phyloP scores from a whole-genome alignment of 2,113 vertebrate genomes.

The Dromas ardeola region DNA sequence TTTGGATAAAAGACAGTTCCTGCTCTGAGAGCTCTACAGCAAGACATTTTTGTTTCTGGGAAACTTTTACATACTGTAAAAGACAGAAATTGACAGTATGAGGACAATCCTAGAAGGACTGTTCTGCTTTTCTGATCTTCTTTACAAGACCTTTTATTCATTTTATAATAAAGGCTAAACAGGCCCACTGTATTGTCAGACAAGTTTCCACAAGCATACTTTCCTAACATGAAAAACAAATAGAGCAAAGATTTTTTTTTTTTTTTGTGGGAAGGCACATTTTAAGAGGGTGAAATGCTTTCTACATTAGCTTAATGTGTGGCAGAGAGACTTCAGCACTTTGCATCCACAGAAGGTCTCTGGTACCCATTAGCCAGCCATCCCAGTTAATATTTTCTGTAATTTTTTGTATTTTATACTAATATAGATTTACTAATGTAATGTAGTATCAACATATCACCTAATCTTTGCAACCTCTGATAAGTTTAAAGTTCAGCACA shows the following conservation, averaged over 20 bases:
- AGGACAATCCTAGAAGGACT: neutral
- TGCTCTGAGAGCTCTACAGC: neutral
- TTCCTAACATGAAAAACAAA: neutral
- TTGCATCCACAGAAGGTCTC: neutral
- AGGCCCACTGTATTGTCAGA: neutral
- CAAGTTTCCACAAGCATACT: neutral
- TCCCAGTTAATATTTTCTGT: neutral
- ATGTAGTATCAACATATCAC: neutral
- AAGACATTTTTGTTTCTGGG: neutral
- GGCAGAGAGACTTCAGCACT: neutral
- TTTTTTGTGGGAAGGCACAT: neutral
- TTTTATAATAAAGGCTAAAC: neutral
- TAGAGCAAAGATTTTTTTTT: neutral
- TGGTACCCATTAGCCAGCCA: neutral
- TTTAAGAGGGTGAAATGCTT: neutral
- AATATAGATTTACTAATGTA: neutral
- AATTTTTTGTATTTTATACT: neutral
- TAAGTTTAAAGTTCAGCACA: neutral
- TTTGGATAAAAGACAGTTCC: neutral
- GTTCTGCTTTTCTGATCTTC: neutral
- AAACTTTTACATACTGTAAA: neutral
- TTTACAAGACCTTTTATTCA: neutral
- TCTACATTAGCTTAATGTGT: rapidly evolving
- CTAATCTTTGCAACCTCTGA: neutral
- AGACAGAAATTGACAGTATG: neutral